phyloP scores from a whole-genome alignment of 1,140 invertebrate genomes.

The Probaryconus sp. region DNA sequence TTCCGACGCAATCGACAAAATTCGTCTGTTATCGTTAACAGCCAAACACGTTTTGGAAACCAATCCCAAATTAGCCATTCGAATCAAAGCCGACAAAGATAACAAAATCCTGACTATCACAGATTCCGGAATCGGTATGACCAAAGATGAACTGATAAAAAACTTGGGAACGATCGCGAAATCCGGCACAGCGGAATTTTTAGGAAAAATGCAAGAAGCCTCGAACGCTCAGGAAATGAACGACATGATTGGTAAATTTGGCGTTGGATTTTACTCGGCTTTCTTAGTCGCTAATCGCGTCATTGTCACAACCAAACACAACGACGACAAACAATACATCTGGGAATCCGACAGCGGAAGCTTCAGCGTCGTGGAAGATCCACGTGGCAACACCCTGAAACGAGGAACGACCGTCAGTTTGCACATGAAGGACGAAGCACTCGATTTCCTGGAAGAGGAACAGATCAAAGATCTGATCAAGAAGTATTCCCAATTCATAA shows the following conservation, averaged over 20 bases:
- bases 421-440: constrained; percentile 97
- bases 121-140: constrained; percentile 99
- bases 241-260: constrained; percentile 97
- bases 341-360: constrained; percentile 97
- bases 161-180: constrained; percentile 99
- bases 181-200: constrained; percentile 98
- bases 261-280: constrained; percentile 98
- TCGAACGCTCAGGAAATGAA: constrained; percentile 82
- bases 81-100: constrained; percentile 98
- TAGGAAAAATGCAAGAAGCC: constrained; percentile 93
- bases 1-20: constrained; percentile 97
- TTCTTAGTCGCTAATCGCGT: constrained; percentile 96
- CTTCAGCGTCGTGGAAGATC: constrained; percentile 95
- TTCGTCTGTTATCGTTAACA: constrained; percentile 94
- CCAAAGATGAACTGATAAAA: constrained; percentile 94
- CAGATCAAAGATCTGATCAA: constrained; percentile 94
- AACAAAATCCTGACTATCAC: constrained; percentile 95
- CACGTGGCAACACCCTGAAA: constrained; percentile 92
- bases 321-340: constrained; percentile 96
- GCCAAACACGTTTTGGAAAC: constrained; percentile 87
- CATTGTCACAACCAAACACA: constrained; percentile 96
- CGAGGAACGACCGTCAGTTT: constrained; percentile 88
- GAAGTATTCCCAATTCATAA: constrained; percentile 99
- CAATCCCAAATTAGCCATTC: constrained; percentile 91
- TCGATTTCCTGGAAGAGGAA: constrained; percentile 95